Base-by-base conservation (phyloP, 2,888 invertebrate species). In the Nezara viridula region DNA sequence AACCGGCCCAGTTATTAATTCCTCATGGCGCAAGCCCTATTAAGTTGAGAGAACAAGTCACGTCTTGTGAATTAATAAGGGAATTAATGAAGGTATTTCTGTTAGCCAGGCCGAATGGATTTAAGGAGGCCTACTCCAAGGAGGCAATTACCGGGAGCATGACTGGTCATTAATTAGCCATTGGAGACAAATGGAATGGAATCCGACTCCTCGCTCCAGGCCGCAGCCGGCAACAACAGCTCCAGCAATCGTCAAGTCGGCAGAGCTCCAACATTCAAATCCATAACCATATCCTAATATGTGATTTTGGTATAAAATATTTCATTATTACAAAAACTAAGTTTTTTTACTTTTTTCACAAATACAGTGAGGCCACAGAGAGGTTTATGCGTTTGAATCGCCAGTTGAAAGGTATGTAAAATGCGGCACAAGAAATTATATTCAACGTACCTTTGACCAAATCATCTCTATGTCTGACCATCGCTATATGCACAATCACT, bases 11-110 rank as follows among this genome's bases (percentile, higher is more conserved):
- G 19, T 21, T 19, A 60, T 14, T 10, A 73, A 73, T 37, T 37
- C 66, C 66, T 37, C 66, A 37, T 37, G 32, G 19, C 37, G 66
- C 7, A n/a, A 47, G n/a, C 12, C 81, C 81, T 47, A 44, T 40
- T 81, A 81, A 81, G 14, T 12, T 40, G 3, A 24, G 4, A n/a
- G n/a, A 81, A 47, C 81, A 47, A 7, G 81, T 81, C 81, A 47
- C 81, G 44, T n/a, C n/a, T 47, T 5, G 9, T 44, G 44, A 40
- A 81, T 81, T 81, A 81, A 81, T 81, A 47, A 81, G 40, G 44
- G 44, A 81, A 81, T 81, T 47, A 81, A 81, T 81, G 32, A 81
- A n/a, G 44, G n/a, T 81, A 47, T 81, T 81, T 81, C 81, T n/a
- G 40, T 81, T 44, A 14, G 44, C 24, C 81, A 6, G n/a, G 4